Conservation (phyloP, 2,888 invertebrate species). For the Allacma fusca region DNA sequence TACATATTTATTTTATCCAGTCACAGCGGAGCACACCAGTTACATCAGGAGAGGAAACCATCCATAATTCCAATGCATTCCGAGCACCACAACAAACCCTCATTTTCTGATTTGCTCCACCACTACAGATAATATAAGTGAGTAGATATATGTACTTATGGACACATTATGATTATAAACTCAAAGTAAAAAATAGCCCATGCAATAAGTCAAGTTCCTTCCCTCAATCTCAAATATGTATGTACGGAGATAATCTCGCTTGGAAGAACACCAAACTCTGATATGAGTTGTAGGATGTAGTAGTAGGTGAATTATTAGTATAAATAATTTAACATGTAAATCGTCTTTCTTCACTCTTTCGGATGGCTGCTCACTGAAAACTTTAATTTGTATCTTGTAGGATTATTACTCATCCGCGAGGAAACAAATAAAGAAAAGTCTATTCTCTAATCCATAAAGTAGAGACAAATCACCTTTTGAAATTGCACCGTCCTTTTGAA, state of each 20-base stretch:
- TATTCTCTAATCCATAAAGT: too few species aligned
- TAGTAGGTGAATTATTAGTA: too few species aligned
- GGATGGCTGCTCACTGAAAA: constrained; percentile 19
- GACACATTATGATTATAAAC: background rate
- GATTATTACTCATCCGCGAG: too few species aligned
- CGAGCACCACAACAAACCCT: background rate
- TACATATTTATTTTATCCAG: background rate
- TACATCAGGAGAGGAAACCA: constrained; percentile 15
- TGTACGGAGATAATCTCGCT: too few species aligned
- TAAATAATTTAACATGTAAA: background rate
- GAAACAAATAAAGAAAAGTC: too few species aligned
- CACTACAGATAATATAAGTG: too few species aligned
- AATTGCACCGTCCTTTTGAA: too few species aligned
- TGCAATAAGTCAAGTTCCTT: background rate
- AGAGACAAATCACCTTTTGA: too few species aligned
- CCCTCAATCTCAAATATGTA: constrained; percentile 1
- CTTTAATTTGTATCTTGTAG: background rate
- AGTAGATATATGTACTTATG: constrained; percentile 8
- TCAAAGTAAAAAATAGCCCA: background rate
- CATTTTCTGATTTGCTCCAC: too few species aligned
- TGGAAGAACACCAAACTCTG: too few species aligned
- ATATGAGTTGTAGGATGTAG: too few species aligned
- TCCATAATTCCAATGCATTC: constrained; percentile 25
- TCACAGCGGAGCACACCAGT: background rate
- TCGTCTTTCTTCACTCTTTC: constrained; percentile 8